Evolutionary conservation across 2,888 invertebrate species (phyloP).

Genomic region (Hanleya hanleyi): DNA sequence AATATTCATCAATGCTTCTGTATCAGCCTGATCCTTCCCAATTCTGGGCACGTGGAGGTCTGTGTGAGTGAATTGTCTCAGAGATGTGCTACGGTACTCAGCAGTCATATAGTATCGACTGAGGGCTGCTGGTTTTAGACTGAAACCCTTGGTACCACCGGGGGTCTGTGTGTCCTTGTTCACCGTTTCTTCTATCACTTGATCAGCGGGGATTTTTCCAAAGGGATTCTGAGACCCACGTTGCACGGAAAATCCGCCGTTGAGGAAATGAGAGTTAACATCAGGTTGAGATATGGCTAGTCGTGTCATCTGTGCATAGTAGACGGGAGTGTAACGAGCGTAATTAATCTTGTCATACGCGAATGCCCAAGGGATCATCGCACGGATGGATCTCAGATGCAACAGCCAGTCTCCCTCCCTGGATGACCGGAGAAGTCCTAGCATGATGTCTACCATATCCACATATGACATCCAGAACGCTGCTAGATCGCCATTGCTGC

Average conservation of each 20-base stretch:
- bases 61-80: constrained; percentile 9
- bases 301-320: constrained; percentile 32
- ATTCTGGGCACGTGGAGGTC: background rate
- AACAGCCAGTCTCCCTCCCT: constrained; percentile 41
- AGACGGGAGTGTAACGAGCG: constrained; percentile 37
- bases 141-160: constrained; percentile 28
- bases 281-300: constrained; percentile 28
- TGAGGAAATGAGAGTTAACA: constrained; percentile 18
- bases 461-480: constrained; percentile 43
- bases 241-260: constrained; percentile 36
- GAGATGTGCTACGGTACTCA: constrained; percentile 14
- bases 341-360: constrained; percentile 46
- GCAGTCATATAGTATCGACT: constrained; percentile 22
- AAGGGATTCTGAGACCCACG: constrained; percentile 12
- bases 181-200: constrained; percentile 28
- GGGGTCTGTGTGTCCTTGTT: constrained; percentile 34
- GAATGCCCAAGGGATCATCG: constrained; percentile 44
- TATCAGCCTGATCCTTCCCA: constrained; percentile 27
- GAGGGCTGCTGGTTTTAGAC: constrained; percentile 14
- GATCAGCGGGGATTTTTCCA: constrained; percentile 21
- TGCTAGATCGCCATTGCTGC: constrained; percentile 24
- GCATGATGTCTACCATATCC: constrained; percentile 44
- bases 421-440: constrained; percentile 30
- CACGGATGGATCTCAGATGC: constrained; percentile 33
- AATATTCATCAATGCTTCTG: background rate